phyloP scores from a whole-genome alignment of 1,140 invertebrate species.

The Tetramorium parvispinum region DNA sequence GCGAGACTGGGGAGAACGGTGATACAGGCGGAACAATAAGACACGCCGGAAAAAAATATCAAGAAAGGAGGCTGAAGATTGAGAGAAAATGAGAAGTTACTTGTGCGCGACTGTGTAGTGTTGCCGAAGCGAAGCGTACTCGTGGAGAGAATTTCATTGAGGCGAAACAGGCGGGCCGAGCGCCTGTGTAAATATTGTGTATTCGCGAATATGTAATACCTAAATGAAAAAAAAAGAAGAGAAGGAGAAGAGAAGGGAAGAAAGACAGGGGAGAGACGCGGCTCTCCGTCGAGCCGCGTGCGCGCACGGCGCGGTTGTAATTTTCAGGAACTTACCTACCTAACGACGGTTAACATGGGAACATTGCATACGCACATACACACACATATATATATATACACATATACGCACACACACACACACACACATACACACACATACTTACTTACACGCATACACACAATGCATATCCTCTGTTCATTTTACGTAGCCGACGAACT shows the following conservation, averaged over 20 bases:
- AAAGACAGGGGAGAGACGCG: conserved; percentile 7
- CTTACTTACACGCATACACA: conserved; percentile 73
- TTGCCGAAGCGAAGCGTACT: not conserved
- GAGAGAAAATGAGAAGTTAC: not conserved
- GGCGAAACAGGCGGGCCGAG: not conserved
- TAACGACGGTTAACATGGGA: conserved; percentile 80
- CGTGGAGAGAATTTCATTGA: conserved; percentile 22
- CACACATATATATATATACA: no score
- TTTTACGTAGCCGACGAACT: conserved; percentile 77
- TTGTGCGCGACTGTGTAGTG: conserved; percentile 24
- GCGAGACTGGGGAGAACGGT: not conserved
- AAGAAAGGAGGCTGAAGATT: not conserved
- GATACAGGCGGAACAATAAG: not conserved
- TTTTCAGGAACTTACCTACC: conserved; percentile 51
- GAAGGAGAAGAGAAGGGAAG: not conserved
- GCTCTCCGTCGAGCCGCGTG: not conserved
- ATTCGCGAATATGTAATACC: conserved; percentile 42
- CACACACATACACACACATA: conserved; percentile 77
- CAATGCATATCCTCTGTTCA: conserved; percentile 84
- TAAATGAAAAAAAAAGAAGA: not conserved
- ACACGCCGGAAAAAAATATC: not conserved
- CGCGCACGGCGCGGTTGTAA: conserved; percentile 31
- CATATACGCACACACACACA: conserved; percentile 58
- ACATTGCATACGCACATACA: conserved; percentile 79
- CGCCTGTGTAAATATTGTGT: conserved; percentile 45